A percentile compares a stretch with the other conserved stretches of the same genome.
These are phyloP conservation scores for Mimas tiliae DNA, from an alignment of 2,888 invertebrate species.

Conservation along the genomic window DNA sequence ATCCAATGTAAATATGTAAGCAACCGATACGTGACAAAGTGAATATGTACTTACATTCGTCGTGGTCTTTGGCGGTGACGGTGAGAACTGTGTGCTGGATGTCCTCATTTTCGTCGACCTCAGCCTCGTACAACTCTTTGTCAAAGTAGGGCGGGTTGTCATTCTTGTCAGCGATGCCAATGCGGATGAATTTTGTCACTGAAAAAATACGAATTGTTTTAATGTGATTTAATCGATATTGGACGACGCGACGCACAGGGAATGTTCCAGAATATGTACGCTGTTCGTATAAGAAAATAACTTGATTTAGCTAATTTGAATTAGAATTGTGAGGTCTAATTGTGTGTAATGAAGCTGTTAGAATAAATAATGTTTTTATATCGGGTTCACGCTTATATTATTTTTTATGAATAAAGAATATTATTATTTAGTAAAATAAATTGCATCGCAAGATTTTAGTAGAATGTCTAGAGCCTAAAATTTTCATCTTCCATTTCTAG, in stretches of 20 bases:
- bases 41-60: constrained; percentile 94
- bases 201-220: constrained; percentile 68
- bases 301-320: no score
- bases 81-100: constrained; percentile 98
- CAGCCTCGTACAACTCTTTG: constrained; percentile 97
- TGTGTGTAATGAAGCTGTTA: no score
- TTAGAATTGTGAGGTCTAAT: no score
- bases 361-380: no score
- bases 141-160: constrained; percentile 99
- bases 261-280: no score
- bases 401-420: not conserved
- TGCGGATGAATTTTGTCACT: constrained; percentile 99
- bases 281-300: no score
- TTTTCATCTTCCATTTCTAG: not conserved
- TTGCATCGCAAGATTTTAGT: not conserved
- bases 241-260: no score
- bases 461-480: not conserved
- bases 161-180: constrained; percentile 99
- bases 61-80: constrained; percentile 99
- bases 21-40: constrained; percentile 4
- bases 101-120: constrained; percentile 99
- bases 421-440: not conserved
- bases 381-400: no score
- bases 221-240: not conserved
- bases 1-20: not conserved